These are phyloP conservation scores for Lasiurus cinereus DNA, from an alignment of 2,113 vertebrate genomes.

Conservation along the genomic window DNA sequence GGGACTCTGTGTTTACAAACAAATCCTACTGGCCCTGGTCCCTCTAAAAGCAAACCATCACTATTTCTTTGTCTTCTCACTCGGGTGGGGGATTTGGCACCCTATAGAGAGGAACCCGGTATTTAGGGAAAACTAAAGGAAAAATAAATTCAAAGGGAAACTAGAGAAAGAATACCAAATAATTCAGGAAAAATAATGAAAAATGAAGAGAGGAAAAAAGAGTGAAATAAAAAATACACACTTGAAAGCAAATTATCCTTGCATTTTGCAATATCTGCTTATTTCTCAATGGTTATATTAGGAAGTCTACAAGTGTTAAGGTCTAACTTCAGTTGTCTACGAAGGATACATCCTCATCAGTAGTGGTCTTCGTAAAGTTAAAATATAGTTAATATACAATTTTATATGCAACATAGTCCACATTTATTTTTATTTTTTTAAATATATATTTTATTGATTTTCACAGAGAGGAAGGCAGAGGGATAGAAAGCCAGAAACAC, in stretches of 20 bases:
- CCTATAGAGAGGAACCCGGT: background rate
- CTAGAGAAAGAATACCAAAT: background rate
- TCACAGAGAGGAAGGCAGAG: no score
- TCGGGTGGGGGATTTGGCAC: background rate
- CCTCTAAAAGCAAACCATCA: background rate
- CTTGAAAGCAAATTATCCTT: background rate
- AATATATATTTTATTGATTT: no score
- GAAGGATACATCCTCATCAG: background rate
- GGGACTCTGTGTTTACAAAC: constrained; percentile 17
- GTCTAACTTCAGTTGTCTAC: background rate
- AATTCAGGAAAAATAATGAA: background rate
- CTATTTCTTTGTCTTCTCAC: background rate
- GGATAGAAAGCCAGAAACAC: no score
- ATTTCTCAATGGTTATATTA: background rate
- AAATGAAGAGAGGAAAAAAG: background rate
- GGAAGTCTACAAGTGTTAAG: background rate
- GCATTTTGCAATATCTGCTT: background rate
- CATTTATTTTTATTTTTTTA: no score
- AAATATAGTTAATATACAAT: background rate
- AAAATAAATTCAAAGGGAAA: background rate
- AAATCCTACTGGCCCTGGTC: background rate
- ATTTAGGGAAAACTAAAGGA: background rate
- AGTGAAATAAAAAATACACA: constrained; percentile 22
- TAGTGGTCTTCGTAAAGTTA: background rate
- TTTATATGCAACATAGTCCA: background rate